phyloP scores from a whole-genome alignment of 2,797 vertebrate species.

The Aulostomus chinensis region DNA sequence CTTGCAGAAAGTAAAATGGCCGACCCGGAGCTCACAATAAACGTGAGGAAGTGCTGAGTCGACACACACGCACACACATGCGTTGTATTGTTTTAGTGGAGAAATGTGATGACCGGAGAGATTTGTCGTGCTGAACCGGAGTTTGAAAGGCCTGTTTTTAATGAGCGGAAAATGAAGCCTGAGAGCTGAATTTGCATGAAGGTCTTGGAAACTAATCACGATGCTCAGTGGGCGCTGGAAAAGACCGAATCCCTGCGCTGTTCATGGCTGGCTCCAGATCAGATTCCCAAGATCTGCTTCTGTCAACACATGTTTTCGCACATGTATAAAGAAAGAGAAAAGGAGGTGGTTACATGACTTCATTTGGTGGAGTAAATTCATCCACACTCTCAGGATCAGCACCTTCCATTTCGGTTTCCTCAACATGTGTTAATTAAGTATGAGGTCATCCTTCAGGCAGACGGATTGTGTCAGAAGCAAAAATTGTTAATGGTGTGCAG shows the following conservation, averaged over 20 bases:
- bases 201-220: conserved; percentile 73
- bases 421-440: conserved; percentile 50
- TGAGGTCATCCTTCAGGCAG: conserved; percentile 51
- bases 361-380: conserved; percentile 22
- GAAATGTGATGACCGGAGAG: conserved; percentile 71
- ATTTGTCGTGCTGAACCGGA: conserved; percentile 42
- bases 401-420: conserved; percentile 22
- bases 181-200: conserved; percentile 69
- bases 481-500: conserved; percentile 40
- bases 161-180: conserved; percentile 75
- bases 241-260: conserved; percentile 33
- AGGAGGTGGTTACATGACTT: conserved; percentile 21
- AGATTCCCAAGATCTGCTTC: conserved; percentile 27
- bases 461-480: conserved; percentile 42
- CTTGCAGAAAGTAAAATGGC: no score
- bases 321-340: conserved; percentile 14
- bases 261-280: conserved; percentile 18
- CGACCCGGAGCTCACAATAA: conserved; percentile 21
- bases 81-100: conserved; percentile 68
- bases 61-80: no score
- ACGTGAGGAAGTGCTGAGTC: conserved; percentile 70
- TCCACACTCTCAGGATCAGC: conserved; percentile 24
- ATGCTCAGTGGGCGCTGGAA: conserved; percentile 54
- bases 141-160: conserved; percentile 54
- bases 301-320: conserved; percentile 28